phyloP scores from a whole-genome alignment of 2,888 invertebrate species.

The Toxonevra muliebris region DNA sequence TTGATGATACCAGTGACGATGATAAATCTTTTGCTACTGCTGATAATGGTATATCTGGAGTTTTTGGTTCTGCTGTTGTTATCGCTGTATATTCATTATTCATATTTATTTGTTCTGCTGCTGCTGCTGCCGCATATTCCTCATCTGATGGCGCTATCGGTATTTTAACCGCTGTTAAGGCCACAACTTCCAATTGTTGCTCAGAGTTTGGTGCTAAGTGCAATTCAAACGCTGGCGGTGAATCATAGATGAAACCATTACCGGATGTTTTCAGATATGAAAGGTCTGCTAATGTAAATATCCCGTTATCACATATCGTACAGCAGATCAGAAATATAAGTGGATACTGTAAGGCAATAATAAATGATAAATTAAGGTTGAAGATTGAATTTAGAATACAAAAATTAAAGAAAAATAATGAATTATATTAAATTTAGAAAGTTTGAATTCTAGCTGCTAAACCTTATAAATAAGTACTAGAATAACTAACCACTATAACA shows the following conservation, averaged over 20 bases:
- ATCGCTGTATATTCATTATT: not conserved
- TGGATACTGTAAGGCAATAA: too few species aligned
- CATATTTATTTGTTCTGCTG: constrained; percentile 7
- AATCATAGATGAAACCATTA: constrained; percentile 55
- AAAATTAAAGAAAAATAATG: too few species aligned
- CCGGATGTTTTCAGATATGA: constrained; percentile 52
- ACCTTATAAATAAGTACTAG: too few species aligned
- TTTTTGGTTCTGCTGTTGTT: not conserved
- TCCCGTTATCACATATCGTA: too few species aligned
- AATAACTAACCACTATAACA: too few species aligned
- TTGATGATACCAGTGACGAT: too few species aligned
- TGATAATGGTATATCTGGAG: constrained; percentile 2
- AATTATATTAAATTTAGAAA: too few species aligned
- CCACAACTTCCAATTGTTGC: too few species aligned
- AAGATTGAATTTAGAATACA: too few species aligned
- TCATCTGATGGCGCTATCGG: constrained; percentile 49
- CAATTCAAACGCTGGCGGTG: constrained; percentile 26
- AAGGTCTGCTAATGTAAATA: constrained; percentile 42
- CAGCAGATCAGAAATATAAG: not conserved
- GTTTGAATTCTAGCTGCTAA: too few species aligned
- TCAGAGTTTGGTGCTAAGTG: too few species aligned
- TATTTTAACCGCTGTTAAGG: constrained; percentile 19
- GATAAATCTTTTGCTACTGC: not conserved
- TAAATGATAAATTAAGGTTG: too few species aligned
- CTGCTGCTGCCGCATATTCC: constrained; percentile 42